Evolutionary conservation across 2,888 invertebrate species (phyloP).

Genomic region (Eupithecia subfuscata): DNA sequence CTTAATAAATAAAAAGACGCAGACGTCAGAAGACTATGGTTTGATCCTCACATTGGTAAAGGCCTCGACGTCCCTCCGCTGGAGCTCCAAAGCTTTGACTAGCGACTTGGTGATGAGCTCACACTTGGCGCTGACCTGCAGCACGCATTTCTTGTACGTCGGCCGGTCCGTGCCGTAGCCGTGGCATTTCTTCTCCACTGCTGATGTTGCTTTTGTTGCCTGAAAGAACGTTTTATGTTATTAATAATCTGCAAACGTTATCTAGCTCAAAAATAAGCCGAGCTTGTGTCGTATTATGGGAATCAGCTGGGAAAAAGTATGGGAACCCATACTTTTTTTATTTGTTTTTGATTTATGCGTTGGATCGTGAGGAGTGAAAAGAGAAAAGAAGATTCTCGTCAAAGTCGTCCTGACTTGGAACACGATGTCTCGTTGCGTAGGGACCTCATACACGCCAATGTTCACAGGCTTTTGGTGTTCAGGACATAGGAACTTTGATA

Average conservation of each 20-base stretch:
- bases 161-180: conserved; percentile 40
- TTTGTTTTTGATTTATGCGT: too few species aligned
- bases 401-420: conserved; percentile 55
- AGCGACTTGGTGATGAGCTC: conserved; percentile 60
- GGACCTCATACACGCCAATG: conserved; percentile 67
- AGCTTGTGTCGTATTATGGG: too few species aligned
- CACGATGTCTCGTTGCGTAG: conserved; percentile 63
- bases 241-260: background rate
- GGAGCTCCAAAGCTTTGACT: conserved; percentile 54
- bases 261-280: background rate
- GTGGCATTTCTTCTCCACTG: conserved; percentile 54
- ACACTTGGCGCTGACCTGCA: conserved; percentile 55
- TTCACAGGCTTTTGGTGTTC: conserved; percentile 58
- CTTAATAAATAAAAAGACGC: too few species aligned
- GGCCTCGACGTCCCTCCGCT: conserved; percentile 53
- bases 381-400: conserved; percentile 57
- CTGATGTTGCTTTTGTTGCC: conserved; percentile 59
- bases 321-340: conserved; percentile 68
- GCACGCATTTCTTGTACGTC: conserved; percentile 59
- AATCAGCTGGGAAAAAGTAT: too few species aligned
- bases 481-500: conserved; percentile 46
- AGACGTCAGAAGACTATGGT: too few species aligned
- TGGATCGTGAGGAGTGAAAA: too few species aligned
- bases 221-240: conserved; percentile 35
- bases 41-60: conserved; percentile 55